Conservation (phyloP, 2,888 invertebrate genomes). For the Serripes groenlandicus region DNA sequence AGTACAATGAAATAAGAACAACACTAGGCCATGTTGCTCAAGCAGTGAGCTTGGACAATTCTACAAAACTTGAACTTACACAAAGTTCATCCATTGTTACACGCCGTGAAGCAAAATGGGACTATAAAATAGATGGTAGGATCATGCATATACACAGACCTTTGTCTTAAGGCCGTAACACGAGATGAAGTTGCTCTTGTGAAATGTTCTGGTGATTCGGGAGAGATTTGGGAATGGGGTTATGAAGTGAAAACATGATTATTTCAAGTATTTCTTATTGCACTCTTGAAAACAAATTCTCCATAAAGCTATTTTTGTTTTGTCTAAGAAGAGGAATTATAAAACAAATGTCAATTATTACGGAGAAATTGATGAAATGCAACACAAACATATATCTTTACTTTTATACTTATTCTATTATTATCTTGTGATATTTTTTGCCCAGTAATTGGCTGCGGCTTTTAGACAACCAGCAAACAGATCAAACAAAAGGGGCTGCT, state of each 20-base stretch:
- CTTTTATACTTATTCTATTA: too few species aligned
- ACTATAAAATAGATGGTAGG: background rate
- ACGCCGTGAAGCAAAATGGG: background rate
- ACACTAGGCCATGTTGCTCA: background rate
- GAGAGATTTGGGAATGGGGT: background rate
- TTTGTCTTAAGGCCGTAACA: background rate
- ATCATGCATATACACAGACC: background rate
- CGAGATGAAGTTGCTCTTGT: background rate
- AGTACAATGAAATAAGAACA: constrained; percentile 6
- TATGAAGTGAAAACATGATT: background rate
- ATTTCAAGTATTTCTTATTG: too few species aligned
- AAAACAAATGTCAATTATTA: too few species aligned
- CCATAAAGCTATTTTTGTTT: too few species aligned
- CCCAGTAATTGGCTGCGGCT: too few species aligned
- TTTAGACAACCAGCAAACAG: too few species aligned
- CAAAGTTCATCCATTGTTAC: background rate
- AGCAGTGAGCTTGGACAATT: background rate
- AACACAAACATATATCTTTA: too few species aligned
- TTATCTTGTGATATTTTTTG: too few species aligned
- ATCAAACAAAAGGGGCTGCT: too few species aligned
- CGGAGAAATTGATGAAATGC: too few species aligned
- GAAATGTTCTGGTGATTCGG: background rate
- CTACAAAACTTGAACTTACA: background rate
- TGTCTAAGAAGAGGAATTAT: too few species aligned
- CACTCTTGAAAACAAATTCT: too few species aligned